Percentiles rank a stretch among this genome's conserved stretches.
Conservation (phyloP, 2,113 vertebrate genomes). For the Oxyura jamaicensis region DNA sequence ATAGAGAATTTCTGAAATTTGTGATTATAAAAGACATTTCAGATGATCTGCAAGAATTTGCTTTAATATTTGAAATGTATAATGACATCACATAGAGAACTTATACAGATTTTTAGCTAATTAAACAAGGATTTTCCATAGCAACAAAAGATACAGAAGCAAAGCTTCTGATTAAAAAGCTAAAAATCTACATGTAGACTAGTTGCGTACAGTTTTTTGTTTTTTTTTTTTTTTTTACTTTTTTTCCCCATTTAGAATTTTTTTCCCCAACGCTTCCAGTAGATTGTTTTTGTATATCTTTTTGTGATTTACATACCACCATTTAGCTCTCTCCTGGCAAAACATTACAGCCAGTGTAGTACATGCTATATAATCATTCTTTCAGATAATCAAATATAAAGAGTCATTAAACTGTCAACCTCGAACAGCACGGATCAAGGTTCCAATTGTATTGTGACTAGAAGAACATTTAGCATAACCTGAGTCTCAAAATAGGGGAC, state of each 20-base stretch:
- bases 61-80: neutral
- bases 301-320: neutral
- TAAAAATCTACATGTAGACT: neutral
- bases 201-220: neutral
- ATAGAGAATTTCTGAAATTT: neutral
- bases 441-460: neutral
- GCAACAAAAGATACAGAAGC: neutral
- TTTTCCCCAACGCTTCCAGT: neutral
- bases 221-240: neutral
- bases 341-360: neutral
- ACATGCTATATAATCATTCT: neutral
- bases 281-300: neutral
- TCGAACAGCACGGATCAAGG: neutral
- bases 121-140: neutral
- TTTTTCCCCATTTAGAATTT: neutral
- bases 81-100: neutral
- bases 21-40: neutral
- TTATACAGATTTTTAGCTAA: neutral
- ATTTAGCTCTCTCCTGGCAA: neutral
- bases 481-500: neutral
- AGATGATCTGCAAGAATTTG: neutral
- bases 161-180: neutral
- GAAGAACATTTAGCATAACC: neutral
- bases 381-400: constrained; percentile 6
- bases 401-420: neutral